These are phyloP conservation scores for Anoplius nigerrimus DNA, from an alignment of 2,888 invertebrate genomes.

Conservation along the genomic window DNA sequence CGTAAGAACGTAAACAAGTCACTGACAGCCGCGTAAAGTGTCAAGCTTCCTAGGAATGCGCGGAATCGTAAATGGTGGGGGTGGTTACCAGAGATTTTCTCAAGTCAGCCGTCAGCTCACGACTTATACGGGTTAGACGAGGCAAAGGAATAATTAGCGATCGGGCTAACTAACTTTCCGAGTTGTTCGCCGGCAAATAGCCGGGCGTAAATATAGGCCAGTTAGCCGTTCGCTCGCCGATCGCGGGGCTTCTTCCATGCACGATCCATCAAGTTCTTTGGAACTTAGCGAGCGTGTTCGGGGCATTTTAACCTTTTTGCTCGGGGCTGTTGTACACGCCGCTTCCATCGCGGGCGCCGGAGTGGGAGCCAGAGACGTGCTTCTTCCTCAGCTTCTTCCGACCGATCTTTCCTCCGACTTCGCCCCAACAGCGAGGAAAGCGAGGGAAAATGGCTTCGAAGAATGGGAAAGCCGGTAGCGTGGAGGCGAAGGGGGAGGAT, in stretches of 20 bases:
- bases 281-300: constrained; percentile 24
- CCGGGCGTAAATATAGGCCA: constrained; percentile 1
- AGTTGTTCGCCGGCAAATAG: no score
- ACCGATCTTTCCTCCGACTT: background rate
- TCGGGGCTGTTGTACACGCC: constrained; percentile 13
- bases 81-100: no score
- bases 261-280: constrained; percentile 26
- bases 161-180: no score
- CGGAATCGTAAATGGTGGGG: no score
- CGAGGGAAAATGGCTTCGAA: constrained; percentile 17
- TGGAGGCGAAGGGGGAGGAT: constrained; percentile 14
- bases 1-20: no score
- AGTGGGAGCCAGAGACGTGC: constrained; percentile 10
- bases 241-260: constrained; percentile 3
- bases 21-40: no score
- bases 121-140: no score
- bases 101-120: no score
- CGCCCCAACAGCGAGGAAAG: constrained; percentile 8
- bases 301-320: constrained; percentile 36
- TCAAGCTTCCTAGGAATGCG: no score
- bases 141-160: no score
- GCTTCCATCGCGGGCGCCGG: constrained; percentile 3
- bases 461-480: constrained; percentile 2
- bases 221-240: background rate
- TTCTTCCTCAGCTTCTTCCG: constrained; percentile 6